Evolutionary conservation across 1,140 invertebrate species (phyloP), one percentile per base, ranked within the genome.

Genomic region (Chelonus insularis): DNA sequence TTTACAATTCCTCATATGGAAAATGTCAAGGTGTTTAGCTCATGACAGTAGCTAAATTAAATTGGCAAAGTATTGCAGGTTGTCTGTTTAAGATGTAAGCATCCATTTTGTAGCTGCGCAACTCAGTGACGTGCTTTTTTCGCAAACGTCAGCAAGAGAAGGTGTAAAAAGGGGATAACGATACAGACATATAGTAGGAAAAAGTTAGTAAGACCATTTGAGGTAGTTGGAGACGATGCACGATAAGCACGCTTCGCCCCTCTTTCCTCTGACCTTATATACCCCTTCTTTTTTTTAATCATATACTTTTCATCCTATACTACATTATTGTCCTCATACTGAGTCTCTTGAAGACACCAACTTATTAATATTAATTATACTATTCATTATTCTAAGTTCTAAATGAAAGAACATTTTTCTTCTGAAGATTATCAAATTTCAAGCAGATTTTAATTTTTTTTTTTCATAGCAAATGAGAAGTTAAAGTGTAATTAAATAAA

Each of bases 171-270:
- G 39, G 18, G 54, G 55, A 32, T 58, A 57, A 62, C 45, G 48
- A 41, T 36, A 51, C 50, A 65, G 34, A 45, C 12, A 47, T 14
- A 37, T 11, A 18, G 20, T 23, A 12, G 20, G 29, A 29, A 4
- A 18, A 20, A 41, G n/a, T 21, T 14, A 21, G 12, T 57, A 37
- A 21, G 47, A 34, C 12, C 34, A 52, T 71, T 64, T 66, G 71
- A 74, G 71, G 67, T 73, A 72, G 72, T 69, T 78, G 60, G 72
- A 75, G 72, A 76, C 78, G 77, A 80, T 80, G 77, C 76, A 76
- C 73, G 79, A 81, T 81, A 81, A 81, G 78, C 78, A 80, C 78
- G 77, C 72, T 16, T 76, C 71, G 68, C 68, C 67, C 71, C 68
- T 71, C 73, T 76, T 74, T 74, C 69, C 65, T 72, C 66, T 74